These are phyloP conservation scores for Linurgus olivaceus DNA, from an alignment of 2,797 vertebrate species.

Conservation along the genomic window DNA sequence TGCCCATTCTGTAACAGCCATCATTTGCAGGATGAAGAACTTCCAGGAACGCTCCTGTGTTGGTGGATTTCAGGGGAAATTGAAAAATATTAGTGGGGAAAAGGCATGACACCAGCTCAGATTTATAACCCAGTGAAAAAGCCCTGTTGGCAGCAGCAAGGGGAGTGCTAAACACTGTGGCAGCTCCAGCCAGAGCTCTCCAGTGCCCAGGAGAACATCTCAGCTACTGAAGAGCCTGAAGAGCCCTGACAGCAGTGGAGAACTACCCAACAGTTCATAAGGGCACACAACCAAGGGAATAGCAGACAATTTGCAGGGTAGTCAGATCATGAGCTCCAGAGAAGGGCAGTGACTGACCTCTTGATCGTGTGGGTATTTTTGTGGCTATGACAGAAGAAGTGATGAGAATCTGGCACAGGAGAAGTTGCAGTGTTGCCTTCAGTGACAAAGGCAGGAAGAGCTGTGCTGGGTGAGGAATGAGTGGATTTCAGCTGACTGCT, in stretches of 20 bases:
- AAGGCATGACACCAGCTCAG: not conserved
- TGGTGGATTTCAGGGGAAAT: not conserved
- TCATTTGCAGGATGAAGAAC: not conserved
- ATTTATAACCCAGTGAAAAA: not conserved
- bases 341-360: not conserved
- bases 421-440: not conserved
- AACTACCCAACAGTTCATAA: not conserved
- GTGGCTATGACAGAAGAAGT: not conserved
- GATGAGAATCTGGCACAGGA: not conserved
- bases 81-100: not conserved
- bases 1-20: not conserved
- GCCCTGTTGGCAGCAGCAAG: constrained; percentile 11
- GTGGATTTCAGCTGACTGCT: rapidly evolving
- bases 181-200: not conserved
- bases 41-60: not conserved
- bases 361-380: not conserved
- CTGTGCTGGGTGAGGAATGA: not conserved
- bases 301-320: not conserved
- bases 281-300: not conserved
- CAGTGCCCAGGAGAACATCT: not conserved
- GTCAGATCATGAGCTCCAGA: not conserved
- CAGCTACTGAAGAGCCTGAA: not conserved
- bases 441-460: not conserved
- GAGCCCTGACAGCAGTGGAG: not conserved
- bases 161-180: not conserved